Base-by-base conservation (phyloP, 2,888 invertebrate genomes). In the Andrena dorsata region DNA sequence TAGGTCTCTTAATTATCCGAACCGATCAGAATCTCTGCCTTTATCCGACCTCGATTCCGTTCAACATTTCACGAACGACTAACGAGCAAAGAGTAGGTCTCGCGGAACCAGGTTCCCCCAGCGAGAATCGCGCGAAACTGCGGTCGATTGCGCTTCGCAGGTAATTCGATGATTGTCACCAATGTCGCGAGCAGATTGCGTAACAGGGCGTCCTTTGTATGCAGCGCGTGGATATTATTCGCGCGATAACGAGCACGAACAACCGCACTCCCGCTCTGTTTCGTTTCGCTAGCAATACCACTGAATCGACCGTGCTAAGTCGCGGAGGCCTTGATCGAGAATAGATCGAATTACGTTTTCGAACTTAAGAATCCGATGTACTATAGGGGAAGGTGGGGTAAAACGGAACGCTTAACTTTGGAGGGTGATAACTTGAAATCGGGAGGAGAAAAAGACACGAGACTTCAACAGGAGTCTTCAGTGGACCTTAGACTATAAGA, bases 91-190 rank as follows among this genome's bases (percentile, higher is more conserved):
- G 16, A 66, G 64, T 56, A 51, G 35, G 63, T 26, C 30, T n/a
- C 53, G 63, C 69, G 51, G 71, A 51, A 68, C 76, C 58, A 61
- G 53, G 28, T 63, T 77, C 41, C 32, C 72, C 58, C 13, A 47
- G 7, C 53, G 61, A 73, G 77, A 61, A 86, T 83, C 76, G 51
- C 65, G 60, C 76, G 77, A 87, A 90, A 86, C 81, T 80, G 79
- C 72, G 68, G 60, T 61, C 68, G 76, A 85, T 83, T 78, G 83
- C 76, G 80, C 66, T 63, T 68, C 61, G 69, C 82, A 82, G 83
- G 91, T 91, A 91, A 92, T 90, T 89, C 85, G 80, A 91, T 87
- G 90, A 91, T 90, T 86, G 87, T 89, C 85, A 84, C 83, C 90
- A 87, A 90, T 90, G 90, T 87, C 89, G 74, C 51, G 51, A 28